Evolutionary conservation across 2,113 vertebrate species (phyloP).

Genomic region (Stictonetta naevosa): DNA sequence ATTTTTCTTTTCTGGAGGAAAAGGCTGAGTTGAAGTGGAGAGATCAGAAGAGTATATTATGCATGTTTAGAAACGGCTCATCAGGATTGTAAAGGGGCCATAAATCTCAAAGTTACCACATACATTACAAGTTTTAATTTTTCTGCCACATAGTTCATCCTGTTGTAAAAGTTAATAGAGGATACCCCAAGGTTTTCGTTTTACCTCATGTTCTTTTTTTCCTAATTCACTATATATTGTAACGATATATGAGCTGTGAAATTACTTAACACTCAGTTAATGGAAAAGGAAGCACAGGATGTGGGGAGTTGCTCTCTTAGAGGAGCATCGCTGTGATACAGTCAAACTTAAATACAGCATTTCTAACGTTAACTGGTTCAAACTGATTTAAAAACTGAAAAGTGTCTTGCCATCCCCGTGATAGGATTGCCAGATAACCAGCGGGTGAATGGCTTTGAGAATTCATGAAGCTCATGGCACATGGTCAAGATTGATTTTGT

Average conservation of each 20-base stretch:
- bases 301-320: neutral
- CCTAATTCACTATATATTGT: neutral
- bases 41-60: neutral
- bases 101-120: neutral
- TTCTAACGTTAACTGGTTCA: neutral
- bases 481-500: neutral
- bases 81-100: neutral
- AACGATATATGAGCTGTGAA: neutral
- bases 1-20: neutral
- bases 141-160: neutral
- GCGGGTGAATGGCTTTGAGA: neutral
- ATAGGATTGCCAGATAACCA: neutral
- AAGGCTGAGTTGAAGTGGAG: neutral
- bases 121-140: neutral
- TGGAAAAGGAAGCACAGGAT: neutral
- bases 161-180: neutral
- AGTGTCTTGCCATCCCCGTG: neutral
- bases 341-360: neutral
- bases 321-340: neutral
- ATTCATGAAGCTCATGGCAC: rapidly evolving
- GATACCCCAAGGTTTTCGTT: neutral
- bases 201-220: neutral
- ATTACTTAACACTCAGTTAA: neutral
- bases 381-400: neutral
- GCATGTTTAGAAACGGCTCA: neutral